Evolutionary conservation across 2,888 invertebrate species (phyloP).

Genomic region (Drosophila kokeensis): DNA sequence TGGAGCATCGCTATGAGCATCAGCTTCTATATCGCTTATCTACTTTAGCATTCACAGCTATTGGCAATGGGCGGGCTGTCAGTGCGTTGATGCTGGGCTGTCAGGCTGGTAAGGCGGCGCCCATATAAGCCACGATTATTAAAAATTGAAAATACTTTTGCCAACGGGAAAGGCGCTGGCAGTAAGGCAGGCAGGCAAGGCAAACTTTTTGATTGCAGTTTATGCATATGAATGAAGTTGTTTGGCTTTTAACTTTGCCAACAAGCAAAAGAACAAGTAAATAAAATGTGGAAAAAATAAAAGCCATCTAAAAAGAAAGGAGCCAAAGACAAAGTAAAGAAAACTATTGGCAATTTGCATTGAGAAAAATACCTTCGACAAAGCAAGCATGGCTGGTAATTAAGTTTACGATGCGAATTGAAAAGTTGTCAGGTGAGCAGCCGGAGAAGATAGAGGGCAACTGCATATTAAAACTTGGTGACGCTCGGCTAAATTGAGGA

Average conservation of each 20-base stretch:
- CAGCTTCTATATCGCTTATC: conserved; percentile 33
- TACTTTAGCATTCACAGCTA: conserved; percentile 34
- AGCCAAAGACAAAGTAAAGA: conserved; percentile 22
- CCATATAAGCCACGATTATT: conserved; percentile 70
- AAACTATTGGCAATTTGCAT: conserved; percentile 63
- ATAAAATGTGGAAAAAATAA: conserved; percentile 4
- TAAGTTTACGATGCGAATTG: conserved; percentile 50
- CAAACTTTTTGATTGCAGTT: conserved; percentile 69
- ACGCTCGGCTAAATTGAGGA: conserved; percentile 65
- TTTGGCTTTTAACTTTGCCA: conserved; percentile 65
- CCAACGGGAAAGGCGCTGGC: conserved; percentile 11
- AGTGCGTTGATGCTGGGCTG: conserved; percentile 7
- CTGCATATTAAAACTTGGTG: conserved; percentile 45
- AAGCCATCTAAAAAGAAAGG: neutral
- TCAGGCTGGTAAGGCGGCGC: conserved; percentile 11
- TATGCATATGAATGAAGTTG: conserved; percentile 76
- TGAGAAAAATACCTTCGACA: conserved; percentile 31
- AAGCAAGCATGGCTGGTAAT: conserved; percentile 47
- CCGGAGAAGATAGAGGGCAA: neutral
- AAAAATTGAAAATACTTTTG: conserved; percentile 71
- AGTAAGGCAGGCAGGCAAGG: conserved; percentile 20
- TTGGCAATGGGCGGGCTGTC: conserved; percentile 33
- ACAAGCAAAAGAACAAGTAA: conserved; percentile 43
- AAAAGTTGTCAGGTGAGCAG: neutral
- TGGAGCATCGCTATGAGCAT: conserved; percentile 28